These are phyloP conservation scores for Hippoglossus hippoglossus DNA, from an alignment of 2,797 vertebrate genomes.

Conservation along the genomic window DNA sequence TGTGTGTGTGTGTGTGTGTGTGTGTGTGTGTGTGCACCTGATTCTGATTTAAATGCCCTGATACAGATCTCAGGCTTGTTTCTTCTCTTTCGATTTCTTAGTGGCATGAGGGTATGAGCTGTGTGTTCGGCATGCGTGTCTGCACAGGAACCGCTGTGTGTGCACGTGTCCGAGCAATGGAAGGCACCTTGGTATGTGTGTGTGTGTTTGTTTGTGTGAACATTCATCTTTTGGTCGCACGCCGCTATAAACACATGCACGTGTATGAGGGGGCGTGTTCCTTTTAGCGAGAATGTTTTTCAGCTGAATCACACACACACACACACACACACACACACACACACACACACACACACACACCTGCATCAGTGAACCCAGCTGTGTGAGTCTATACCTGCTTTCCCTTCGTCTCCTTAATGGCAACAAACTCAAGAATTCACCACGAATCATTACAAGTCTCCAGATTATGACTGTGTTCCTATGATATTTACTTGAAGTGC, in stretches of 20 bases:
- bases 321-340: constrained; percentile 5
- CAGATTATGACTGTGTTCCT: no score
- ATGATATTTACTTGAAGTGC: no score
- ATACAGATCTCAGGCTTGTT: constrained; percentile 69
- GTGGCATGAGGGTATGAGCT: constrained; percentile 57
- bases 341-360: constrained; percentile 10
- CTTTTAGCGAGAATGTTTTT: constrained; percentile 16
- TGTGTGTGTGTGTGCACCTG: constrained; percentile 50
- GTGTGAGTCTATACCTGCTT: constrained; percentile 30
- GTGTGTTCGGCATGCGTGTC: constrained; percentile 61
- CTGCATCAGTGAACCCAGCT: constrained; percentile 25
- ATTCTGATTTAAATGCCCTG: constrained; percentile 69
- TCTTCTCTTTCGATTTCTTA: constrained; percentile 45
- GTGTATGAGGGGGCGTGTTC: constrained; percentile 17
- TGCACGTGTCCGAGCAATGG: background rate
- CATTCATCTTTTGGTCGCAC: constrained; percentile 4
- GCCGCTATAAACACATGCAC: constrained; percentile 32
- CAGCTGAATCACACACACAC: constrained; percentile 22
- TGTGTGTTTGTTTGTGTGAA: background rate
- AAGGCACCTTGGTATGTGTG: constrained; percentile 20
- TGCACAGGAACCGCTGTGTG: constrained; percentile 24
- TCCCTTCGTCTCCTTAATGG: constrained; percentile 2
- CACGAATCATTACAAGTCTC: no score
- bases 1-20: background rate
- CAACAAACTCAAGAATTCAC: constrained; percentile 7